These are phyloP conservation scores for Brachionus manjavacas DNA, from an alignment of 1,140 invertebrate genomes.

Conservation along the genomic window DNA sequence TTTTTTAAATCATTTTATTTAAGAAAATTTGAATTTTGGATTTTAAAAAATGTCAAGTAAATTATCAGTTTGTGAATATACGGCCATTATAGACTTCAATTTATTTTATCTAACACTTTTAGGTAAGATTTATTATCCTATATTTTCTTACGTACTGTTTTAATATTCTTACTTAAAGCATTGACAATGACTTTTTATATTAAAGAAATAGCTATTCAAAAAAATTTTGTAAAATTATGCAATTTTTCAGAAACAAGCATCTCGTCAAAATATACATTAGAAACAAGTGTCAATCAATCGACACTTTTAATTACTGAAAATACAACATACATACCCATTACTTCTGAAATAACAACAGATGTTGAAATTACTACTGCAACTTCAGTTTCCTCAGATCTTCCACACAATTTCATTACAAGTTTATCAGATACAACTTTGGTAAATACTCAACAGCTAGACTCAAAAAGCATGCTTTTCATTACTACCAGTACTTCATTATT, in stretches of 20 bases:
- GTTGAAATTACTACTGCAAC: too few species aligned
- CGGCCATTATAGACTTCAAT: not conserved
- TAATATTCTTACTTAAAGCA: not conserved
- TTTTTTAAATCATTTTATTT: not conserved
- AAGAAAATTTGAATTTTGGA: not conserved
- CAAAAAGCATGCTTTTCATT: too few species aligned
- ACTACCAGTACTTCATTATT: too few species aligned
- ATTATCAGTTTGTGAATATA: not conserved
- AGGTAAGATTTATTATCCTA: not conserved
- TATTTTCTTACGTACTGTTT: not conserved
- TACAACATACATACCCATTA: too few species aligned
- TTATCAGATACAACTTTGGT: too few species aligned
- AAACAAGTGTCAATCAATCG: not conserved
- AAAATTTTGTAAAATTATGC: not conserved
- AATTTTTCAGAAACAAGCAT: not conserved
- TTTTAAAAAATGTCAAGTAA: not conserved
- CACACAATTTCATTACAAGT: too few species aligned
- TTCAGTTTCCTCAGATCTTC: too few species aligned
- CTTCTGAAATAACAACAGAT: too few species aligned
- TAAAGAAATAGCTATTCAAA: not conserved
- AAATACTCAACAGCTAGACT: too few species aligned
- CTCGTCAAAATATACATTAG: not conserved
- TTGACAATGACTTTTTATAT: not conserved
- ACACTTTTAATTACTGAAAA: too few species aligned
- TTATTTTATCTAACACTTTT: not conserved